Base-by-base conservation (phyloP, 2,888 invertebrate species). In the Nomada hirtipes region DNA sequence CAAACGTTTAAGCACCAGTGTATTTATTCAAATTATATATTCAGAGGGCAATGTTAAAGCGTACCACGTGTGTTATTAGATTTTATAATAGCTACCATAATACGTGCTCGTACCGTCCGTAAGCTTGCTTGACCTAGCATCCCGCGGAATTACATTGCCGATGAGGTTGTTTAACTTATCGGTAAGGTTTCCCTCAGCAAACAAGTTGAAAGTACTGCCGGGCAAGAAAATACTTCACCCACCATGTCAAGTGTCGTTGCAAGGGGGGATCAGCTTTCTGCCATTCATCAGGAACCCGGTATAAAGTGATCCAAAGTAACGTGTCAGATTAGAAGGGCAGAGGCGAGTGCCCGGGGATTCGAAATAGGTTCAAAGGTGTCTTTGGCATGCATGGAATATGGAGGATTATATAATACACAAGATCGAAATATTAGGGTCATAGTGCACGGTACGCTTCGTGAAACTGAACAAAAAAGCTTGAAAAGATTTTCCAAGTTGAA, bases 401-500 rank as follows among this genome's bases (percentile, higher is more conserved):
- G 53, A 29, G 15, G 44, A 64, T 64, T 4, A 20, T 11, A 23
- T 69, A 29, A 61, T 18, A n/a, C n/a, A n/a, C n/a, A 15, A 18
- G 15, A 50, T 60, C 13, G 36, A 60, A 70, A 68, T 55, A 26
- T 44, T 42, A 10, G 4, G 13, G 15, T 2, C 20, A 52, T 29
- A 29, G 29, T 15, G 29, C 11, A 1, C 15, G 53, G 36, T 29
- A 29, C 11, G 4, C 2, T 68, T 55, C 18, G 53, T 23, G 10
- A 55, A 70, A 20, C 15, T 60, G 59, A 50, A 7, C 4, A 4
- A 36, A 36, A 60, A 23, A 60, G 57, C 47, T 67, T 65, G 29
- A 59, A 59, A 67, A 36, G 57, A 50, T 59, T 74, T 59, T 50
- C 59, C 36, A 60, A 74, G 67, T 68, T 23, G 13, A 67, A 70